Evolutionary conservation across 2,888 invertebrate species (phyloP).

Genomic region (Dione vanillae): DNA sequence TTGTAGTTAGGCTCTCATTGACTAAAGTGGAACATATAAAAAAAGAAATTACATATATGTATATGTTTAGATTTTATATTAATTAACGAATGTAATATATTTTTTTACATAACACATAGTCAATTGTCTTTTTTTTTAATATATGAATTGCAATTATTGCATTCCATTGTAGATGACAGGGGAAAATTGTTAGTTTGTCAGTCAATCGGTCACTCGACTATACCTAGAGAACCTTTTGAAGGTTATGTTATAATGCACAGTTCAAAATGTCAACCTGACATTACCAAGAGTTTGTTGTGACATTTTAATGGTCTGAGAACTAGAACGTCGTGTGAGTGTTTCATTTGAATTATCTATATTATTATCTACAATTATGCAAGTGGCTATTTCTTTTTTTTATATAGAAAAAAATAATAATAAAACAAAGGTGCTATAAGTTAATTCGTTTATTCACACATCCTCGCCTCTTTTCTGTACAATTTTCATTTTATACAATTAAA

Average conservation of each 20-base stretch:
- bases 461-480: slow-evolving; percentile 69
- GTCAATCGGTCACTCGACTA: neutral
- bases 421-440: slow-evolving; percentile 49
- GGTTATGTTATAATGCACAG: slow-evolving; percentile 19
- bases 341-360: slow-evolving; percentile 21
- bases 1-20: too few species aligned
- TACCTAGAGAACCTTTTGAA: neutral
- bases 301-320: slow-evolving; percentile 43
- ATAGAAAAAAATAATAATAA: slow-evolving; percentile 28
- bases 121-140: too few species aligned
- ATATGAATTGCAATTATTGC: too few species aligned
- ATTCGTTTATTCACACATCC: slow-evolving; percentile 82
- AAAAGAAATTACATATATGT: too few species aligned
- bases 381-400: slow-evolving; percentile 29
- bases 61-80: too few species aligned
- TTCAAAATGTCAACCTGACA: slow-evolving; percentile 37
- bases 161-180: neutral
- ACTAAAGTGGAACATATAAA: too few species aligned
- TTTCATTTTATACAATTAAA: slow-evolving; percentile 66
- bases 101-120: too few species aligned
- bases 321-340: slow-evolving; percentile 38
- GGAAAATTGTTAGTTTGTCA: slow-evolving; percentile 3
- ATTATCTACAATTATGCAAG: slow-evolving; percentile 30
- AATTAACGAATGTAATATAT: too few species aligned
- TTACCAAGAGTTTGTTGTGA: slow-evolving; percentile 41